Evolutionary conservation across 2,888 invertebrate genomes (phyloP).

Genomic region (Chaetogeoica ovagalla): DNA sequence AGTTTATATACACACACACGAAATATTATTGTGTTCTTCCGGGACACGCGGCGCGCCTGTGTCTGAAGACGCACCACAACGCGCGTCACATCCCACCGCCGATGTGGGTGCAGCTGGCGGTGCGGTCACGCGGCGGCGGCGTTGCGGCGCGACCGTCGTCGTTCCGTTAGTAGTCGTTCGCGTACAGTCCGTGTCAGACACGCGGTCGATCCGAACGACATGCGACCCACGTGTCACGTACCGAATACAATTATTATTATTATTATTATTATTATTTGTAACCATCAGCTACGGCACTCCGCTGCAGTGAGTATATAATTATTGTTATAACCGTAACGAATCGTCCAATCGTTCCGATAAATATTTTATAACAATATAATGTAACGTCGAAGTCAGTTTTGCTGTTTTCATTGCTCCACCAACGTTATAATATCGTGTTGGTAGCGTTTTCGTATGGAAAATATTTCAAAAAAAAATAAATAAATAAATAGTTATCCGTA

Average conservation of each 20-base stretch:
- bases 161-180: constrained; percentile 24
- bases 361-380: too few relatives aligned
- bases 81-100: not conserved
- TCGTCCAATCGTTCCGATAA: too few relatives aligned
- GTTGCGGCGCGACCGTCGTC: not conserved
- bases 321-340: too few relatives aligned
- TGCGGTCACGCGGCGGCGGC: not conserved
- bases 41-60: too few relatives aligned
- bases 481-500: too few relatives aligned
- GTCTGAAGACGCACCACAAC: not conserved
- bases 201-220: constrained; percentile 4
- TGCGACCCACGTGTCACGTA: constrained; percentile 31
- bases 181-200: constrained; percentile 8
- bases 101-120: too few relatives aligned
- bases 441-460: too few relatives aligned
- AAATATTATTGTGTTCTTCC: too few relatives aligned
- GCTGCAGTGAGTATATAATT: constrained; percentile 12
- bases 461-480: too few relatives aligned
- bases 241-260: not conserved
- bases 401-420: too few relatives aligned
- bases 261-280: not conserved
- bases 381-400: too few relatives aligned
- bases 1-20: not conserved
- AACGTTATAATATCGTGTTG: too few relatives aligned
- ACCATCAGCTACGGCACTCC: not conserved